Conservation (phyloP, 2,888 invertebrate species). For the Scaeva pyrastri region DNA sequence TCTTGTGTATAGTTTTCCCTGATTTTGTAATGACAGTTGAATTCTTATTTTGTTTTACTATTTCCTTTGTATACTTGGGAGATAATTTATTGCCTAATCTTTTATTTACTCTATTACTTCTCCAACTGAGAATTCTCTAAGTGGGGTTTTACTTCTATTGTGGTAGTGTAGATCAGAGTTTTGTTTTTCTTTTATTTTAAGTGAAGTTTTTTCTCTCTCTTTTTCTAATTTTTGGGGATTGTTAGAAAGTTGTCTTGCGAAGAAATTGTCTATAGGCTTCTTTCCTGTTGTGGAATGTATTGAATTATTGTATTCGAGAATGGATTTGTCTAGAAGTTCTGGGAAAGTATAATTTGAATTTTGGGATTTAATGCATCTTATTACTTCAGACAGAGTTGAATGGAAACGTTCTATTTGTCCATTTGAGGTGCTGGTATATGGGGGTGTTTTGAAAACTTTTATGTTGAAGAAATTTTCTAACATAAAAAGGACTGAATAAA, state of each 20-base stretch:
- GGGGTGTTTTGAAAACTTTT: neutral
- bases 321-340: neutral
- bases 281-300: neutral
- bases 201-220: neutral
- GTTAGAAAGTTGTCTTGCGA: neutral
- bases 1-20: neutral
- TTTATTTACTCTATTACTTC: too few relatives aligned
- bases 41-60: slow-evolving; percentile 1
- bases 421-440: neutral
- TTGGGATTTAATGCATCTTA: neutral
- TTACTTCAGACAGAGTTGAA: neutral
- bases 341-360: neutral
- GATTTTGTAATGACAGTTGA: slow-evolving; percentile 5
- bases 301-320: neutral
- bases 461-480: too few relatives aligned
- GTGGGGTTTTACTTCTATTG: too few relatives aligned
- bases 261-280: neutral
- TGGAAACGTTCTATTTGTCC: neutral
- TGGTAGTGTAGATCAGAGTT: too few relatives aligned
- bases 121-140: too few relatives aligned
- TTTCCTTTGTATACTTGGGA: too few relatives aligned
- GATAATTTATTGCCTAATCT: too few relatives aligned
- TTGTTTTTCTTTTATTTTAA: neutral
- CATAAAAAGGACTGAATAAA: too few relatives aligned
- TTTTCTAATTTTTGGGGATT: neutral